Evolutionary conservation across 2,113 vertebrate genomes (phyloP).

Genomic region (Propithecus coquereli): DNA sequence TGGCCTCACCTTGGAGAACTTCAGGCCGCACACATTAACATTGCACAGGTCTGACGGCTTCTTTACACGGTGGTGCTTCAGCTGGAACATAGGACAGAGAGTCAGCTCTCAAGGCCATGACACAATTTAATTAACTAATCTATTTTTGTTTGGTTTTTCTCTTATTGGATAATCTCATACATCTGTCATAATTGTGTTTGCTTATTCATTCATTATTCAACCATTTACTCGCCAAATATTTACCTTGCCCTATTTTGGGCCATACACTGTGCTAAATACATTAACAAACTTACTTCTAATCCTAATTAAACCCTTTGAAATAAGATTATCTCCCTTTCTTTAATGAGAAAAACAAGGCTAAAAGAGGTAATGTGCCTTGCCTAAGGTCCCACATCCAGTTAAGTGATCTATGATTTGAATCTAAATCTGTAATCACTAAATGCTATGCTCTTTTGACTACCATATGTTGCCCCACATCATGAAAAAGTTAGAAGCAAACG

Average conservation of each 20-base stretch:
- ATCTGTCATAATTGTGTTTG: neutral
- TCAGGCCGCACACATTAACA: slow-evolving; percentile 85
- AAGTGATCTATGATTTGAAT: neutral
- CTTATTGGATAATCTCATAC: neutral
- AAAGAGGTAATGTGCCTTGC: neutral
- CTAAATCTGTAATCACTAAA: slow-evolving; percentile 19
- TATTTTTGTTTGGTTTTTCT: neutral
- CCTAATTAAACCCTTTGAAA: neutral
- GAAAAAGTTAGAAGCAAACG: neutral
- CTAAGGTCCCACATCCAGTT: neutral
- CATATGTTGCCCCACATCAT: neutral
- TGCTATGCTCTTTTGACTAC: neutral
- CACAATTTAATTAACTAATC: neutral
- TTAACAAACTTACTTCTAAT: slow-evolving; percentile 15
- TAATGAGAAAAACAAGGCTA: slow-evolving; percentile 18
- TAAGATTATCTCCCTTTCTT: neutral
- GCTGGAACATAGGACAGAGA: slow-evolving; percentile 76
- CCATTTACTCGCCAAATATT: neutral
- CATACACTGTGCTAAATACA: neutral
- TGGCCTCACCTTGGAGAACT: slow-evolving; percentile 83
- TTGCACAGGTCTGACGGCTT: slow-evolving; percentile 86
- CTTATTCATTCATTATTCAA: neutral
- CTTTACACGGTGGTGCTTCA: slow-evolving; percentile 82
- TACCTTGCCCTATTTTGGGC: neutral
- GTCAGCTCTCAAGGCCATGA: neutral